Evolutionary conservation across 2,113 vertebrate species (phyloP).

Genomic region (Pelobates fuscus): DNA sequence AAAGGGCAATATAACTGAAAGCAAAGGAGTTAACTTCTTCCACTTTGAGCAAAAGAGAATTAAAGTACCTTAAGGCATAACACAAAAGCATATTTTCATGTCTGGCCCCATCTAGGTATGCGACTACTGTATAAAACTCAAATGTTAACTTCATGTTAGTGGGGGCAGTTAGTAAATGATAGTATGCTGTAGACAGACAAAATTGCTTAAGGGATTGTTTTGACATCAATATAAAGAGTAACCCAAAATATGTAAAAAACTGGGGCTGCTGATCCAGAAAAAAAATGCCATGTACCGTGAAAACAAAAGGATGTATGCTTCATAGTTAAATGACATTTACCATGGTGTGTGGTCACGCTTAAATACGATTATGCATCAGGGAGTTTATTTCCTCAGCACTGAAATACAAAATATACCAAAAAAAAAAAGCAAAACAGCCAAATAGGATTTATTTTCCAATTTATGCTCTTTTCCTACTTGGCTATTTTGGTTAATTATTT

Average conservation of each 20-base stretch:
- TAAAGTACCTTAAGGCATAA: slow-evolving; percentile 18
- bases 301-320: background rate
- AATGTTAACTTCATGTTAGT: slow-evolving; percentile 37
- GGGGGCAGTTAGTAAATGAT: slow-evolving; percentile 33
- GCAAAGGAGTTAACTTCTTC: too few relatives aligned
- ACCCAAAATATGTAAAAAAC: background rate
- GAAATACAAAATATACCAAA: too few relatives aligned
- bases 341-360: background rate
- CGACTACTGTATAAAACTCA: slow-evolving; percentile 17
- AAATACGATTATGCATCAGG: too few relatives aligned
- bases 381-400: too few relatives aligned
- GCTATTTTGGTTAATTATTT: too few relatives aligned
- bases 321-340: background rate
- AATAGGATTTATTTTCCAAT: too few relatives aligned
- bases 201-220: slow-evolving; percentile 10
- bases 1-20: too few relatives aligned
- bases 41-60: background rate
- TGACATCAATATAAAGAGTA: slow-evolving; percentile 17
- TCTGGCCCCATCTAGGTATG: slow-evolving; percentile 25
- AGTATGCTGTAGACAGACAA: slow-evolving; percentile 28
- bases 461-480: too few relatives aligned
- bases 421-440: too few relatives aligned
- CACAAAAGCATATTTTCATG: background rate
- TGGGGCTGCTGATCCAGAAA: background rate
- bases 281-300: background rate